A percentile compares a stretch with the other conserved stretches of the same genome.
These are phyloP conservation scores for Numenius phaeopus DNA, from an alignment of 2,797 vertebrate species.

Conservation along the genomic window DNA sequence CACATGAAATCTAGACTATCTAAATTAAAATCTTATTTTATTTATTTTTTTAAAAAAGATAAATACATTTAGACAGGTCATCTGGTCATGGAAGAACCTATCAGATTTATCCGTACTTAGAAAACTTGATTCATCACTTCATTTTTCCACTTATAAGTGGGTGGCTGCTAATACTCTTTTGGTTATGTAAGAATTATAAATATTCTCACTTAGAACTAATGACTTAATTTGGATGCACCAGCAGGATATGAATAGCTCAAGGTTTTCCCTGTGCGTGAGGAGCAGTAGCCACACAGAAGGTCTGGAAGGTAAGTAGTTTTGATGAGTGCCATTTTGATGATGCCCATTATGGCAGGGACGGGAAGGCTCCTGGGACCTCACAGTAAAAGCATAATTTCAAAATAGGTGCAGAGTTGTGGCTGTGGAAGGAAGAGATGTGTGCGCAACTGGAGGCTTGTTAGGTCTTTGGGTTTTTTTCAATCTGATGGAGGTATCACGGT, in stretches of 20 bases:
- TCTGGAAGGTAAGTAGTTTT: neutral
- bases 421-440: neutral
- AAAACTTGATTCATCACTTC: neutral
- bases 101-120: neutral
- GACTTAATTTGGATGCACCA: slow-evolving; percentile 10
- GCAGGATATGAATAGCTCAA: neutral
- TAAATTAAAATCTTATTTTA: neutral
- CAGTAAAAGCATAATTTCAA: neutral
- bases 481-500: neutral
- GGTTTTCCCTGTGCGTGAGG: neutral
- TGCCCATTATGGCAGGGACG: neutral
- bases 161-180: slow-evolving; percentile 9
- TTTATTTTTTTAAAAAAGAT: neutral
- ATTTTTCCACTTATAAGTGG: neutral
- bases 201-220: slow-evolving; percentile 31
- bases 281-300: neutral
- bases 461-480: neutral
- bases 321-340: no score
- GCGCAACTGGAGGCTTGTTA: neutral
- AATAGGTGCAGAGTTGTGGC: neutral
- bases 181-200: slow-evolving; percentile 40
- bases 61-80: neutral
- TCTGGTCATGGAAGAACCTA: neutral
- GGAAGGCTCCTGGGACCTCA: neutral
- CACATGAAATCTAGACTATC: neutral